Evolutionary conservation across 2,888 invertebrate genomes (phyloP).

Genomic region (Ametastegia equiseti): DNA sequence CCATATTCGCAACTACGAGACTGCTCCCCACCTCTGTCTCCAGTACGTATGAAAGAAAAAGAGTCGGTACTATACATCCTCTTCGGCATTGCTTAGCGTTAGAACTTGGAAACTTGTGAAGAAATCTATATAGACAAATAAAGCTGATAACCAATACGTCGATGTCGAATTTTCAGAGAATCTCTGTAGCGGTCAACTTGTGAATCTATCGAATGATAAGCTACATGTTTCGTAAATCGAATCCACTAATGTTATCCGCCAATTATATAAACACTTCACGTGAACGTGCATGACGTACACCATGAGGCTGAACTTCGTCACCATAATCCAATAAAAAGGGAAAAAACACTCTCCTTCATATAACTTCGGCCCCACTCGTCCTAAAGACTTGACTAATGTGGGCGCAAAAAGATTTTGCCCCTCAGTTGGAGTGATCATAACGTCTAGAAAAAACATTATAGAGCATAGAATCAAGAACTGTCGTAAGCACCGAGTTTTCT

Average conservation of each 20-base stretch:
- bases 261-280: background rate
- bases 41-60: background rate
- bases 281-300: background rate
- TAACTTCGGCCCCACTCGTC: no score
- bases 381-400: no score
- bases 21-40: background rate
- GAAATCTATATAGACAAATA: background rate
- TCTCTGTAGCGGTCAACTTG: background rate
- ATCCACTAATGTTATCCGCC: background rate
- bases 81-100: background rate
- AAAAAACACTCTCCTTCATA: no score
- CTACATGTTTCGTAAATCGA: conserved; percentile 1
- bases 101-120: background rate
- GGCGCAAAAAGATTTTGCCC: no score
- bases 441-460: no score
- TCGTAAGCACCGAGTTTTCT: no score
- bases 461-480: no score
- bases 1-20: conserved; percentile 17
- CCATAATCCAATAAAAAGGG: no score
- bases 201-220: conserved; percentile 2
- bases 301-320: no score
- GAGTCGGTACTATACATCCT: background rate
- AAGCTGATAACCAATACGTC: background rate
- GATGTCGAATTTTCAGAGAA: conserved; percentile 1
- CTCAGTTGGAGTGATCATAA: no score